A percentile compares a stretch with the other conserved stretches of the same genome.
Conservation (phyloP, 2,888 invertebrate species). For the Oscheius onirici region DNA sequence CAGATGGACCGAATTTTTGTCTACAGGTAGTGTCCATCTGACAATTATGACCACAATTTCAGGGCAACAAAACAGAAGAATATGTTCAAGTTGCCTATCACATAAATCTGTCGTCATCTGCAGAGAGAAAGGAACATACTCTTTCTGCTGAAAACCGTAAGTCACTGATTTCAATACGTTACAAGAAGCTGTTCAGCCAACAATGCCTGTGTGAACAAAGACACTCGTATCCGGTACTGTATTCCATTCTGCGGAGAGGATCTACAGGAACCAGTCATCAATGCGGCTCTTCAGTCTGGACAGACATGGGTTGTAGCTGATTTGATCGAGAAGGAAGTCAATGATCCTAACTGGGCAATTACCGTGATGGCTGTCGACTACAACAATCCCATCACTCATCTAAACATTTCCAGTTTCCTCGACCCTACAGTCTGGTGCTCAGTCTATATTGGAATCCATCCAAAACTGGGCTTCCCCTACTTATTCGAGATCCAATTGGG, state of each 20-base stretch:
- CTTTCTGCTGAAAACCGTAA: slow-evolving; percentile 5
- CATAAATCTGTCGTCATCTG: slow-evolving; percentile 31
- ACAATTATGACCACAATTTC: background rate
- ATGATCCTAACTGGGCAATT: slow-evolving; percentile 13
- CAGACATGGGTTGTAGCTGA: slow-evolving; percentile 11
- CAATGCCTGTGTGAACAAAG: slow-evolving; percentile 26
- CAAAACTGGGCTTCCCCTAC: slow-evolving; percentile 43
- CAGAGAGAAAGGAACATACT: slow-evolving; percentile 24
- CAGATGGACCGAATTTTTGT: slow-evolving; percentile 42
- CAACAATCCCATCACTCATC: slow-evolving; percentile 42
- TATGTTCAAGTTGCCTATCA: slow-evolving; percentile 46
- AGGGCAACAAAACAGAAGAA: slow-evolving; percentile 33
- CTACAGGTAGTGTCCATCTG: slow-evolving; percentile 31
- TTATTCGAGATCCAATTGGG: slow-evolving; percentile 48
- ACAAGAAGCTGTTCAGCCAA: background rate
- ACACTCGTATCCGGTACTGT: slow-evolving; percentile 39
- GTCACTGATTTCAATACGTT: background rate
- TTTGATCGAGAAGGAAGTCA: slow-evolving; percentile 3
- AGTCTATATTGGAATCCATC: slow-evolving; percentile 48
- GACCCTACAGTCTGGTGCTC: slow-evolving; percentile 43
- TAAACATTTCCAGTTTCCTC: slow-evolving; percentile 42
- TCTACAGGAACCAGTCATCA: slow-evolving; percentile 1
- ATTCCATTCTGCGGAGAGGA: slow-evolving; percentile 38
- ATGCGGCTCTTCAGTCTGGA: slow-evolving; percentile 5
- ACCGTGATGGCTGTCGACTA: slow-evolving; percentile 38